These are phyloP conservation scores for Andricus curvator DNA, from an alignment of 2,888 invertebrate genomes.

Conservation along the genomic window DNA sequence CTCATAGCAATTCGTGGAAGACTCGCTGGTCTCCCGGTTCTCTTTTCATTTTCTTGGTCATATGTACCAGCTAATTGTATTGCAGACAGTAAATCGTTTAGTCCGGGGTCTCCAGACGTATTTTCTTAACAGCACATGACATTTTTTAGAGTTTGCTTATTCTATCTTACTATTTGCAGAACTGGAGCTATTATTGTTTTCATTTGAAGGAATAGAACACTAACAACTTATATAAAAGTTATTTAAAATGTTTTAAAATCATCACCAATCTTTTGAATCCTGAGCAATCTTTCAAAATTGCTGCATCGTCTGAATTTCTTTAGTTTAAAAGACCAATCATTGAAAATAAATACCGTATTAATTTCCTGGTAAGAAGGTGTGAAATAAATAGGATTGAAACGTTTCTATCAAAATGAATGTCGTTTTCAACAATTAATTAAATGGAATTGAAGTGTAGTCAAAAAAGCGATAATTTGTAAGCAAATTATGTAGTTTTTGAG, in stretches of 20 bases:
- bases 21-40: background rate
- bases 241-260: too few species aligned
- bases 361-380: too few species aligned
- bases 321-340: too few species aligned
- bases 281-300: background rate
- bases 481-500: too few species aligned
- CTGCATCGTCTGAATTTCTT: background rate
- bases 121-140: background rate
- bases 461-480: too few species aligned
- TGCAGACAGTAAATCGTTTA: slow-evolving; percentile 63
- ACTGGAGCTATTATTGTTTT: background rate
- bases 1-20: slow-evolving; percentile 10
- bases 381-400: too few species aligned
- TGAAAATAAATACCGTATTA: too few species aligned
- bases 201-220: too few species aligned
- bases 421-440: too few species aligned
- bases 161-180: background rate
- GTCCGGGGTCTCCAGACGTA: slow-evolving; percentile 43
- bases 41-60: slow-evolving; percentile 16
- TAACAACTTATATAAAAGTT: too few species aligned
- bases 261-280: background rate
- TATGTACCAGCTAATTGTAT: slow-evolving; percentile 46
- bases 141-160: background rate
- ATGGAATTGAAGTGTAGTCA: too few species aligned
- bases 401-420: too few species aligned